A percentile compares a stretch with the other conserved stretches of the same genome.
Conservation (phyloP, 2,113 vertebrate genomes). For the Oncorhynchus tshawytscha region DNA sequence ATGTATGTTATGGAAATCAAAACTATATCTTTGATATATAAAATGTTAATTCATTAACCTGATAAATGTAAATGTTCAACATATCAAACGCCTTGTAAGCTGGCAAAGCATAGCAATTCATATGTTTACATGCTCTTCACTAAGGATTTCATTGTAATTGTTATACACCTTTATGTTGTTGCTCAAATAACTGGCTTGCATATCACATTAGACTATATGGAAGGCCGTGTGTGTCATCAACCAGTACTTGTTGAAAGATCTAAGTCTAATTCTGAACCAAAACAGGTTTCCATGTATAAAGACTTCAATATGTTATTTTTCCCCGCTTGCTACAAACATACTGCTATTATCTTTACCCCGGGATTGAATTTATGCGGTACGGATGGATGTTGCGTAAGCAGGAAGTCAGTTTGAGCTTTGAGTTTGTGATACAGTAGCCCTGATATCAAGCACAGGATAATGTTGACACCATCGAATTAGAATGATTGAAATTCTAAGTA, state of each 20-base stretch:
- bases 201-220: conserved; percentile 65
- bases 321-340: conserved; percentile 14
- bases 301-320: conserved; percentile 28
- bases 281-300: conserved; percentile 2
- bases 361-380: conserved; percentile 28
- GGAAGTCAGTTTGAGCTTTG: conserved; percentile 24
- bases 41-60: conserved; percentile 40
- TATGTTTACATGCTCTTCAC: conserved; percentile 43
- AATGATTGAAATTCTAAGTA: too few relatives aligned
- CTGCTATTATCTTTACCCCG: conserved; percentile 7
- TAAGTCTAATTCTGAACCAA: conserved; percentile 48
- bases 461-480: too few relatives aligned
- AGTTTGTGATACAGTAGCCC: conserved; percentile 21
- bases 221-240: conserved; percentile 63
- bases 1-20: conserved; percentile 4
- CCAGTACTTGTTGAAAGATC: conserved; percentile 35
- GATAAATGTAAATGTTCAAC: conserved; percentile 41
- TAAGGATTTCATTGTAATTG: conserved; percentile 48
- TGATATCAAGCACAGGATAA: conserved; percentile 1
- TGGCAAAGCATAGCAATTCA: conserved; percentile 41
- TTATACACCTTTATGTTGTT: conserved; percentile 9
- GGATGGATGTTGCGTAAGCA: conserved; percentile 28
- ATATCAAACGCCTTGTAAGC: conserved; percentile 54
- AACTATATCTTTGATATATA: conserved; percentile 32
- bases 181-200: conserved; percentile 31